Evolutionary conservation across 2,797 vertebrate genomes (phyloP).

Genomic region (Silurus lanzhouensis): DNA sequence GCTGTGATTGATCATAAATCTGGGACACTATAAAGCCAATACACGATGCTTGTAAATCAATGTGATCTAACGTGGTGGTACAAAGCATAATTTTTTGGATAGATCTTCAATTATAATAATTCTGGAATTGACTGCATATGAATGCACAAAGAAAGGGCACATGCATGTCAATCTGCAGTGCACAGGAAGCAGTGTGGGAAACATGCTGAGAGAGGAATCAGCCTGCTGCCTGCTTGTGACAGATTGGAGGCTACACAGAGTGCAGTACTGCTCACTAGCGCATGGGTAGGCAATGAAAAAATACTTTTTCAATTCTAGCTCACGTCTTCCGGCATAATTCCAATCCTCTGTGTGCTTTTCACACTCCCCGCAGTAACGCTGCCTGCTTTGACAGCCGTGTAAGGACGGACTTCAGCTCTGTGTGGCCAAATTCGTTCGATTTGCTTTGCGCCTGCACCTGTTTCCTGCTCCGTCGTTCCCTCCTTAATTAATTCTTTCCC

Average conservation of each 20-base stretch:
- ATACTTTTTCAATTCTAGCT: neutral
- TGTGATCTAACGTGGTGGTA: neutral
- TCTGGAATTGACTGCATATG: neutral
- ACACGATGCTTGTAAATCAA: neutral
- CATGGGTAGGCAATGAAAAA: neutral
- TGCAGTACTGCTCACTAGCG: neutral
- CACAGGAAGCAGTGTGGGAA: neutral
- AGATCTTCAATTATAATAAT: neutral
- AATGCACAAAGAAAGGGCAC: neutral
- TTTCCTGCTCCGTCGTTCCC: neutral
- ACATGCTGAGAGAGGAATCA: conserved; percentile 16
- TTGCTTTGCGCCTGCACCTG: conserved; percentile 20
- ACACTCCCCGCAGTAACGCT: neutral
- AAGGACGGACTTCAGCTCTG: conserved; percentile 4
- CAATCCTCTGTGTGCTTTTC: neutral
- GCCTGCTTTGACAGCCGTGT: conserved; percentile 6
- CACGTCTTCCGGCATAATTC: neutral
- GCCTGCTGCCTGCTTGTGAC: conserved; percentile 19
- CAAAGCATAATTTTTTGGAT: no score
- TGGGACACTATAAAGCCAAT: neutral
- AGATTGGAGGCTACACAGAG: conserved; percentile 8
- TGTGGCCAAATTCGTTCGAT: neutral
- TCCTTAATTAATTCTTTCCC: neutral
- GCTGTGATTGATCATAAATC: neutral
- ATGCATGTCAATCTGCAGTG: neutral